phyloP scores from a whole-genome alignment of 2,797 vertebrate species.

The Amazona ochrocephala region DNA sequence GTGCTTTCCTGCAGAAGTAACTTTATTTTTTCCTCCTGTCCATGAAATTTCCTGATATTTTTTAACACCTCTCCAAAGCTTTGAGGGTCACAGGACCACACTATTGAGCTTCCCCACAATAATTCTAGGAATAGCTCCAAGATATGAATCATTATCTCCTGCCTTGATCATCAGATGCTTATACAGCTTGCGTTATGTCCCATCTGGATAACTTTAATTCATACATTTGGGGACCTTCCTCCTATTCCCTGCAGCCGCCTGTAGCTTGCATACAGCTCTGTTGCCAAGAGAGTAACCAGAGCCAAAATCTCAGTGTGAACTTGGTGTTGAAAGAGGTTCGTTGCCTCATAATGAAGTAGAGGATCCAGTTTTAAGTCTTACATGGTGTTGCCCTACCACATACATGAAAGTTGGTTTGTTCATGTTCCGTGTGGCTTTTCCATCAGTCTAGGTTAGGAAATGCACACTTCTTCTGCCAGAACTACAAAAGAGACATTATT shows the following conservation, averaged over 20 bases:
- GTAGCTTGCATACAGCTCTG: background rate
- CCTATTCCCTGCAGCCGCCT: background rate
- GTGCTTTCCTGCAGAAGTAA: slow-evolving; percentile 13
- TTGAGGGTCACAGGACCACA: background rate
- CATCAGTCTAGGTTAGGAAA: background rate
- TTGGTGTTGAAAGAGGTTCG: background rate
- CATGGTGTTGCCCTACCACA: background rate
- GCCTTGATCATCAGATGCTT: slow-evolving; percentile 35
- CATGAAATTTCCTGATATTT: background rate
- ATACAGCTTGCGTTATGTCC: background rate
- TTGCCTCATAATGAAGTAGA: background rate
- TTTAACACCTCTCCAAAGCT: slow-evolving; percentile 28
- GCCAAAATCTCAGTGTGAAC: slow-evolving; percentile 22
- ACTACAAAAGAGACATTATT: background rate
- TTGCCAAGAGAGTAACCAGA: background rate
- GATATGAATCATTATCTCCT: slow-evolving; percentile 55
- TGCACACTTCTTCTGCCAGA: background rate
- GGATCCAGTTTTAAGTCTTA: background rate
- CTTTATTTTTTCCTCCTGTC: background rate
- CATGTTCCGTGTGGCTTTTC: background rate
- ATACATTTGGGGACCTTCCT: slow-evolving; percentile 26
- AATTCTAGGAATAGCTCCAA: slow-evolving; percentile 49
- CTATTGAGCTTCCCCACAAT: background rate
- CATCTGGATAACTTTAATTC: slow-evolving; percentile 7
- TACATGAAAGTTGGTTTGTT: background rate